phyloP scores from a whole-genome alignment of 2,797 vertebrate genomes.

The Staurois parvus region DNA sequence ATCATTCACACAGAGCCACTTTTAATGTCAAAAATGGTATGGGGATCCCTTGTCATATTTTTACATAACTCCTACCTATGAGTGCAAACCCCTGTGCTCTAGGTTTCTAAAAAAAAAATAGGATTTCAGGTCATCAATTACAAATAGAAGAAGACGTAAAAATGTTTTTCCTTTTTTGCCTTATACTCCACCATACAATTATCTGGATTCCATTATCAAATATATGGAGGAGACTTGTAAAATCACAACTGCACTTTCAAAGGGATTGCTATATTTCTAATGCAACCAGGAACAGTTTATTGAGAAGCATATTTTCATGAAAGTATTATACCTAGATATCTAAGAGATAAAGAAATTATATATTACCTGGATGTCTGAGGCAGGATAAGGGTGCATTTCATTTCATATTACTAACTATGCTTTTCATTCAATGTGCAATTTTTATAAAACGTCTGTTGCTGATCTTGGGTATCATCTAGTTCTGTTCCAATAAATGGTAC shows the following conservation, averaged over 20 bases:
- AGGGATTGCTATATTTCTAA: conserved; percentile 60
- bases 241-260: conserved; percentile 59
- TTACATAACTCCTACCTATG: not conserved
- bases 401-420: conserved; percentile 48
- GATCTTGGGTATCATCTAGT: conserved; percentile 31
- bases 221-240: conserved; percentile 39
- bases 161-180: conserved; percentile 45
- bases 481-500: conserved; percentile 21
- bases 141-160: conserved; percentile 4
- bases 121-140: not conserved
- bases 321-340: conserved; percentile 56
- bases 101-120: not conserved
- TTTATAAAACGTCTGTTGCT: conserved; percentile 28
- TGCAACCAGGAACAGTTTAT: conserved; percentile 55
- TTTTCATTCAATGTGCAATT: conserved; percentile 41
- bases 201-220: conserved; percentile 39
- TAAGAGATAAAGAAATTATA: conserved; percentile 50
- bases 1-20: conserved; percentile 17
- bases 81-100: not conserved
- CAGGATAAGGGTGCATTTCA: conserved; percentile 47
- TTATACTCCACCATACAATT: conserved; percentile 48
- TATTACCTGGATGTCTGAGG: conserved; percentile 37
- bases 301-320: conserved; percentile 59
- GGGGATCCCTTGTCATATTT: not conserved
- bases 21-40: conserved; percentile 5